Conservation (phyloP, 2,888 invertebrate genomes). For the Prenolepis imparis region DNA sequence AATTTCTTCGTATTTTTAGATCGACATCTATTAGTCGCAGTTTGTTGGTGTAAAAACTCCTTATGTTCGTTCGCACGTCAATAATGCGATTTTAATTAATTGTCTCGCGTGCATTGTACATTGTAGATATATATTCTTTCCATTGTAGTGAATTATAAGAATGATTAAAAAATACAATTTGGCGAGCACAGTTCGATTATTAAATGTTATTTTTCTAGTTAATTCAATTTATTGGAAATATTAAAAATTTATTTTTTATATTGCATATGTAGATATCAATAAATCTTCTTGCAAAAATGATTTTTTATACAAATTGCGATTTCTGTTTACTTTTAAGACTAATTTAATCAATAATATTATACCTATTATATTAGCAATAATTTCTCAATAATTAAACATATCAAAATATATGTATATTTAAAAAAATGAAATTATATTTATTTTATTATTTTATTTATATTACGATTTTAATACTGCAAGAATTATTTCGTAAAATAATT, state of each 20-base stretch:
- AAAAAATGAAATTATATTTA: background rate
- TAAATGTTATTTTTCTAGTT: background rate
- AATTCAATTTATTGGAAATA: background rate
- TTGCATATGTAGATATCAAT: background rate
- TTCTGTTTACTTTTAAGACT: background rate
- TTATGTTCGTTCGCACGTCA: constrained; percentile 5
- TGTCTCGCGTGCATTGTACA: background rate
- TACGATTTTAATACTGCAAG: background rate
- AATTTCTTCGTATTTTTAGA: constrained; percentile 43
- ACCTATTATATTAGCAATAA: background rate
- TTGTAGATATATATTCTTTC: background rate
- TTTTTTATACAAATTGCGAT: background rate
- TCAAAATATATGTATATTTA: background rate
- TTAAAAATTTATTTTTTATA: background rate
- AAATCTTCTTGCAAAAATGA: background rate
- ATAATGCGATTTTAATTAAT: constrained; percentile 47
- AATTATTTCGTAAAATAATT: background rate
- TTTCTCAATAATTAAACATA: background rate
- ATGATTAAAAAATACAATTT: background rate
- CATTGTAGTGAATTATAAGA: background rate
- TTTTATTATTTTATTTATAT: constrained; percentile 10
- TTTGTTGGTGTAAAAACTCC: background rate
- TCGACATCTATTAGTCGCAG: constrained; percentile 44
- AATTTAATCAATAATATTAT: background rate
- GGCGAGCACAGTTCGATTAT: background rate